Percentiles rank a stretch among this genome's conserved stretches.
phyloP scores from a whole-genome alignment of 2,113 vertebrate species.

The Scytalopus superciliaris region DNA sequence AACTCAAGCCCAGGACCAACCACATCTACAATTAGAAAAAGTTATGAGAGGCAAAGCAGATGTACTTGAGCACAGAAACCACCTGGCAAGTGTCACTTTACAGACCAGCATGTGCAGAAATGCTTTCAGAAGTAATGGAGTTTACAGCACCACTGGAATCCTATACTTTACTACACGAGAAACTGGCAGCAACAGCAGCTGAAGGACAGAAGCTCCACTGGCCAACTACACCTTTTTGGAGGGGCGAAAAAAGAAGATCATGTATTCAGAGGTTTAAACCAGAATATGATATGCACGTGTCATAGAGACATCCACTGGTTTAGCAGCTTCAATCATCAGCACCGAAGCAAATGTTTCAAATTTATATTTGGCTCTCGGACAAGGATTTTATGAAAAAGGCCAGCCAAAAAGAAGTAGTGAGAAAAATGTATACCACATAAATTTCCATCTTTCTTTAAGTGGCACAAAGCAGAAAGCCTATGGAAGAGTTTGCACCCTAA shows the following conservation, averaged over 20 bases:
- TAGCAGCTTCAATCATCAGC: background rate
- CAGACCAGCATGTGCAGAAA: conserved; percentile 10
- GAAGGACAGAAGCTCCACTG: background rate
- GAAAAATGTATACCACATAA: background rate
- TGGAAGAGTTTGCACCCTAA: background rate
- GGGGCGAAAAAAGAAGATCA: background rate
- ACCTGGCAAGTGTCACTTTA: conserved; percentile 13
- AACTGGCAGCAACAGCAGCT: background rate
- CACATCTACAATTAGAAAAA: background rate
- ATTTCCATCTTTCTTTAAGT: background rate
- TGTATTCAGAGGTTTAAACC: background rate
- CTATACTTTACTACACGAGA: background rate
- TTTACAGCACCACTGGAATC: background rate
- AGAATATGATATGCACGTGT: background rate
- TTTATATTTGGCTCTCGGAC: background rate
- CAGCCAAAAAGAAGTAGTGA: background rate
- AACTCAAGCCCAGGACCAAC: background rate
- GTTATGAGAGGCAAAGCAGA: background rate
- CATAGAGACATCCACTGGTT: background rate
- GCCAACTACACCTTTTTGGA: background rate
- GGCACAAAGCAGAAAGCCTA: background rate
- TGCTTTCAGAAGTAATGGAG: conserved; percentile 10
- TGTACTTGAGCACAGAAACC: background rate
- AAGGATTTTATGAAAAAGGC: background rate
- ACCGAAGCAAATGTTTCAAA: background rate